These are phyloP conservation scores for Spongilla lacustris DNA, from an alignment of 37 sponge, comb jelly and placozoan species.

Conservation along the genomic window DNA sequence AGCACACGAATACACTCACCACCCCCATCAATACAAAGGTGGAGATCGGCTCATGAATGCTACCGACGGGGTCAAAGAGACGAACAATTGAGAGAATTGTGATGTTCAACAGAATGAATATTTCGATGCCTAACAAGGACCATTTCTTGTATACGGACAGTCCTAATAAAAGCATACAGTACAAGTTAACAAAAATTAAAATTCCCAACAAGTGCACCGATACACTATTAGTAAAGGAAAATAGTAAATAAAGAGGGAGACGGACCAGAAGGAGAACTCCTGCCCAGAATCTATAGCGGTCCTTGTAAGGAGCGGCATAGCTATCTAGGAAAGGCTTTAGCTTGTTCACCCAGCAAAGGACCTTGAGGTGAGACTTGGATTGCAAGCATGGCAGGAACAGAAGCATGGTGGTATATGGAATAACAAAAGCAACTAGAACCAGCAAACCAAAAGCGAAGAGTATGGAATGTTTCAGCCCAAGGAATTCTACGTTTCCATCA, in stretches of 20 bases:
- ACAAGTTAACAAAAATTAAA: too few species aligned
- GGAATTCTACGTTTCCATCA: conserved; percentile 14
- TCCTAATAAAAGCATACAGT: too few species aligned
- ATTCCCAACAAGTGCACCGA: not conserved
- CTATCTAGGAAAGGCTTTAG: conserved; percentile 2
- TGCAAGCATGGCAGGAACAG: conserved; percentile 10
- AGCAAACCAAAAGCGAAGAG: conserved; percentile 7
- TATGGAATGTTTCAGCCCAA: not conserved
- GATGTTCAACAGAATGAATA: too few species aligned
- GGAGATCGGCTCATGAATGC: too few species aligned
- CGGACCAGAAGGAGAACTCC: not conserved
- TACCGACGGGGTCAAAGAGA: too few species aligned
- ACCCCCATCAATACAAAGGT: too few species aligned
- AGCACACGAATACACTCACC: too few species aligned
- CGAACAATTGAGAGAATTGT: too few species aligned
- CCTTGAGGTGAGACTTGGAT: not conserved
- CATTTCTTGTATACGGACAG: too few species aligned
- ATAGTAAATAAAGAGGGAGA: not conserved
- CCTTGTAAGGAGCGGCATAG: conserved; percentile 6
- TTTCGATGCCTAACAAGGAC: too few species aligned
- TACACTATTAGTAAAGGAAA: not conserved
- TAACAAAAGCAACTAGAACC: not conserved
- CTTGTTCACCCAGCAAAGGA: not conserved
- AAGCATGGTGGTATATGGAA: conserved; percentile 11
- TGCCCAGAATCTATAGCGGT: conserved; percentile 10